phyloP scores from a whole-genome alignment of 2,888 invertebrate genomes.

The Apoda limacodes region DNA sequence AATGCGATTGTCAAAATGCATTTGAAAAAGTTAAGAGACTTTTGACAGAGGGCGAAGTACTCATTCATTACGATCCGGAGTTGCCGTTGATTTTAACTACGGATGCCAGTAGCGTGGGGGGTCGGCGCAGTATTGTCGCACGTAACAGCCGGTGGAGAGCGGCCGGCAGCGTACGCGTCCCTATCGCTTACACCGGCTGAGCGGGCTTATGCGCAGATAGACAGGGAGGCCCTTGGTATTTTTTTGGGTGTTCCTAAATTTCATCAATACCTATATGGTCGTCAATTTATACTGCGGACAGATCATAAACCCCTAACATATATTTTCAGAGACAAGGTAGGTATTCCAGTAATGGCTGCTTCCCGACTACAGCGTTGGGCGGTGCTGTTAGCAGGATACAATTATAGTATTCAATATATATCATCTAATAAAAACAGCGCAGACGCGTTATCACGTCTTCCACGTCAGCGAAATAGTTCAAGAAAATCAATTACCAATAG shows the following conservation, averaged over 20 bases:
- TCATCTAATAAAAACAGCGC: constrained; percentile 5
- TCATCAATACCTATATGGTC: constrained; percentile 13
- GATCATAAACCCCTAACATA: constrained; percentile 13
- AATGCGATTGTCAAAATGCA: constrained; percentile 1
- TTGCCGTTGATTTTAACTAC: constrained; percentile 12
- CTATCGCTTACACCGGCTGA: constrained; percentile 6
- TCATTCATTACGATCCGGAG: constrained; percentile 12
- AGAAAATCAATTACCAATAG: constrained; percentile 1
- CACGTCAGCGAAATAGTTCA: background rate
- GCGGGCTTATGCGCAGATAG: constrained; percentile 7
- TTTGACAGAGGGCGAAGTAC: constrained; percentile 7
- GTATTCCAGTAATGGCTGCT: constrained; percentile 14
- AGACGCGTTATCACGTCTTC: constrained; percentile 8
- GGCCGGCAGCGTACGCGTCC: constrained; percentile 11
- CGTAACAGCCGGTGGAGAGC: constrained; percentile 6
- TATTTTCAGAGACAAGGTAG: constrained; percentile 15
- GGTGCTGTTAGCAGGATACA: constrained; percentile 3
- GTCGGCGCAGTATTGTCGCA: constrained; percentile 14
- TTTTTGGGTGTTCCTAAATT: constrained; percentile 11
- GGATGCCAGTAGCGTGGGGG: constrained; percentile 14
- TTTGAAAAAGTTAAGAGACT: constrained; percentile 8
- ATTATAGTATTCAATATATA: constrained; percentile 10
- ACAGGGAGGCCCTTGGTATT: constrained; percentile 14
- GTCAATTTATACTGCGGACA: constrained; percentile 11
- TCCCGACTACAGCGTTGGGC: constrained; percentile 10